phyloP scores from a whole-genome alignment of 2,888 invertebrate genomes.

The Microdon myrmicae region DNA sequence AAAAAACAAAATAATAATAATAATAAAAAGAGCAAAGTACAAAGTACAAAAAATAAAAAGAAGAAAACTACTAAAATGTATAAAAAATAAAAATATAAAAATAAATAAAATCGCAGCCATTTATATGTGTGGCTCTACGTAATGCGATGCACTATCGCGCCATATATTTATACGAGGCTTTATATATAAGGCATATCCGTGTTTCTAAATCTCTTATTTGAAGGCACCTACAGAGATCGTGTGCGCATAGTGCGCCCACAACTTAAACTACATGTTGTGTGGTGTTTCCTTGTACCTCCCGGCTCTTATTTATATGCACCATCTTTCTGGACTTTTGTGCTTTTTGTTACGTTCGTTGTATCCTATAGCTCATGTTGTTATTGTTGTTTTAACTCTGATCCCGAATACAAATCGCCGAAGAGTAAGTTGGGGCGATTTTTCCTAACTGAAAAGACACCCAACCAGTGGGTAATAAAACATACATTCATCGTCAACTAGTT shows the following conservation, averaged over 20 bases:
- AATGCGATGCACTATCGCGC: too few species aligned
- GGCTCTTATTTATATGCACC: conserved; percentile 2
- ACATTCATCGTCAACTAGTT: conserved; percentile 40
- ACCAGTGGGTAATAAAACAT: conserved; percentile 52
- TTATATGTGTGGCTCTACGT: too few species aligned
- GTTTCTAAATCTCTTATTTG: conserved; percentile 20
- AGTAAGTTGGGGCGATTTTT: conserved; percentile 48
- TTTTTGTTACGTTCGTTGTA: conserved; percentile 4
- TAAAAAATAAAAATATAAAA: conserved; percentile 3
- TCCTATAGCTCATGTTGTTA: too few species aligned
- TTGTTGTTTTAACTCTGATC: too few species aligned
- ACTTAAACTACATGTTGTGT: conserved; percentile 41
- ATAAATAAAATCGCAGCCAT: conserved; percentile 3
- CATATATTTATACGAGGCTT: too few species aligned
- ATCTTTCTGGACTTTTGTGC: conserved; percentile 31
- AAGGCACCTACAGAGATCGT: conserved; percentile 10
- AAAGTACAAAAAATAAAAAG: conserved; percentile 30
- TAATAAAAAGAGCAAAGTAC: too few species aligned
- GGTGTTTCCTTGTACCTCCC: conserved; percentile 21
- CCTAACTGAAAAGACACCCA: conserved; percentile 50
- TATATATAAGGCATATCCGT: too few species aligned
- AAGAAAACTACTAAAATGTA: conserved; percentile 9
- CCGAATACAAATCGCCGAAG: conserved; percentile 45
- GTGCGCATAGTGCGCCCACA: conserved; percentile 38
- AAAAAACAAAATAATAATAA: too few species aligned